These are phyloP conservation scores for Chaetophractus vellerosus DNA, from an alignment of 2,797 vertebrate genomes.

Conservation along the genomic window DNA sequence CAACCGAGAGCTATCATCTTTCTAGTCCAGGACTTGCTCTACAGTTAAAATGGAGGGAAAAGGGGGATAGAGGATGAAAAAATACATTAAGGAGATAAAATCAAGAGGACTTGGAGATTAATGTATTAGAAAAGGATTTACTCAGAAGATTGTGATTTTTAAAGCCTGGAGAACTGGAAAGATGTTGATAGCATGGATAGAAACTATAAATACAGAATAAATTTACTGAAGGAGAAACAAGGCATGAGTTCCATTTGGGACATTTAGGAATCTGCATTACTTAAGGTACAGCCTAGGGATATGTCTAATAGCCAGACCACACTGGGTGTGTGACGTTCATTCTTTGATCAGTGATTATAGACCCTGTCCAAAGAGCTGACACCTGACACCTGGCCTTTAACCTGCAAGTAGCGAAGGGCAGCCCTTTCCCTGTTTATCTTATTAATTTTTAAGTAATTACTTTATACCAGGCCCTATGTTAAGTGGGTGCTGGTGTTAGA, in stretches of 20 bases:
- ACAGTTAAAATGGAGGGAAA: not conserved
- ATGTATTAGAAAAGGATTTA: not conserved
- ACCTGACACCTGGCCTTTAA: constrained; percentile 23
- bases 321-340: not conserved
- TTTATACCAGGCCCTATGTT: not conserved
- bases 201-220: not conserved
- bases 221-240: not conserved
- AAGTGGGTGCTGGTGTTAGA: constrained; percentile 21
- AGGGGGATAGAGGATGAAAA: not conserved
- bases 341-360: not conserved
- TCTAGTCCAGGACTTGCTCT: not conserved
- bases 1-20: not conserved
- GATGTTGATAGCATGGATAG: not conserved
- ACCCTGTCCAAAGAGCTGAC: not conserved
- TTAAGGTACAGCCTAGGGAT: not conserved
- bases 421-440: constrained; percentile 3
- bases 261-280: not conserved
- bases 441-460: constrained; percentile 15
- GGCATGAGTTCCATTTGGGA: not conserved
- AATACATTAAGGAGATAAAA: not conserved
- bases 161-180: constrained; percentile 25
- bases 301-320: not conserved
- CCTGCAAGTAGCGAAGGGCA: not conserved
- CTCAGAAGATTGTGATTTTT: constrained; percentile 25
- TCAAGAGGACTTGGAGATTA: not conserved